Evolutionary conservation across 2,888 invertebrate species (phyloP).

Genomic region (Caenorhabditis sp.): DNA sequence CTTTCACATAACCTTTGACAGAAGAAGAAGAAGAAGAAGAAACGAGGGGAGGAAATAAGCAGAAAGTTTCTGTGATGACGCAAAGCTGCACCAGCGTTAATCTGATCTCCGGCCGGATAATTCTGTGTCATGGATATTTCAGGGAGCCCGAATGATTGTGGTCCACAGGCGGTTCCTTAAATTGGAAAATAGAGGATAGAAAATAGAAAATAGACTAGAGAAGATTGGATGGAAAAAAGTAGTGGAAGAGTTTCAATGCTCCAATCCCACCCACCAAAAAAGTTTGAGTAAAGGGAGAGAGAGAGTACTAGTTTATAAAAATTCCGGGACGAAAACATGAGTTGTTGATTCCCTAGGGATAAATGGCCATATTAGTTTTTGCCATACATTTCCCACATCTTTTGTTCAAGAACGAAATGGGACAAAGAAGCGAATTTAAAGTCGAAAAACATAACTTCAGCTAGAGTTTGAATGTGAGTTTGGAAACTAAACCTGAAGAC

Average conservation of each 20-base stretch:
- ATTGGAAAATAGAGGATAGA: not conserved
- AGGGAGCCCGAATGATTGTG: too few relatives aligned
- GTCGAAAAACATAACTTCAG: too few relatives aligned
- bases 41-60: too few relatives aligned
- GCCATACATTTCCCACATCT: not conserved
- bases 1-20: conserved; percentile 38
- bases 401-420: not conserved
- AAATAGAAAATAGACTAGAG: not conserved
- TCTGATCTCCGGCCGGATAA: conserved; percentile 33
- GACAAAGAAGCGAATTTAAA: too few relatives aligned
- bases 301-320: conserved; percentile 41
- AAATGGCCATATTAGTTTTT: conserved; percentile 26
- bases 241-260: conserved; percentile 13
- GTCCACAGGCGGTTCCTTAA: too few relatives aligned
- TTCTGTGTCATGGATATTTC: too few relatives aligned
- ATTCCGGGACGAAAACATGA: conserved; percentile 35
- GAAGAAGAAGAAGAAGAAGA: conserved; percentile 7
- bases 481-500: too few relatives aligned
- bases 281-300: conserved; percentile 20
- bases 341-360: conserved; percentile 28
- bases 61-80: conserved; percentile 18
- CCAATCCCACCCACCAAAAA: conserved; percentile 18
- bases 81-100: conserved; percentile 13
- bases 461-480: too few relatives aligned
- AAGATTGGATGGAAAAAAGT: conserved; percentile 12